Percentiles rank a stretch among this genome's conserved stretches.
Evolutionary conservation across 2,888 invertebrate genomes (phyloP).

Genomic region (Sarcophaga variegata): DNA sequence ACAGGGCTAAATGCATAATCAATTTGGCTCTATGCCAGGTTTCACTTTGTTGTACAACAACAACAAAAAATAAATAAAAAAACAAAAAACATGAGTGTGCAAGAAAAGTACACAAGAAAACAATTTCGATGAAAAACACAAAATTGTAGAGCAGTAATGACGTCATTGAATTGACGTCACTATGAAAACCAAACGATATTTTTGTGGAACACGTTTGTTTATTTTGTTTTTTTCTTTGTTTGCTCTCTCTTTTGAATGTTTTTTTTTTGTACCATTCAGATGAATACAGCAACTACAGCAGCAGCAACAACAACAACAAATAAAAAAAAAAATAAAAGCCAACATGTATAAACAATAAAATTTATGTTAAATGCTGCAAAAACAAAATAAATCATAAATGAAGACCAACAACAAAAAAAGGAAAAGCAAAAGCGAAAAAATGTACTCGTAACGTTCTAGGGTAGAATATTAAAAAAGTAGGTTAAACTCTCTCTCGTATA

Average conservation of each 20-base stretch:
- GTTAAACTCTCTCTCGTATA: neutral
- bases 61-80: neutral
- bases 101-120: neutral
- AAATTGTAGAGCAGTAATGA: conserved; percentile 52
- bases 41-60: neutral
- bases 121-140: conserved; percentile 8
- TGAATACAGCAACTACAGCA: no score
- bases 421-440: neutral
- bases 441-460: neutral
- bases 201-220: neutral
- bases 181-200: neutral
- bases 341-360: conserved; percentile 48
- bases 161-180: conserved; percentile 68
- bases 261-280: no score
- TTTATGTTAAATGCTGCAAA: conserved; percentile 63
- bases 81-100: neutral
- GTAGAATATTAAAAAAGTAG: neutral
- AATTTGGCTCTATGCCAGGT: neutral
- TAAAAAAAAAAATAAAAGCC: neutral
- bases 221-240: neutral
- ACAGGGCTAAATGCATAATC: neutral
- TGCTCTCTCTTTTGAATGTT: neutral
- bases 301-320: neutral
- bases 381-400: neutral
- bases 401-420: neutral